Percentiles rank a stretch among this genome's conserved stretches.
Evolutionary conservation across 1,140 invertebrate genomes (phyloP).

Genomic region (Megathymus violae): DNA sequence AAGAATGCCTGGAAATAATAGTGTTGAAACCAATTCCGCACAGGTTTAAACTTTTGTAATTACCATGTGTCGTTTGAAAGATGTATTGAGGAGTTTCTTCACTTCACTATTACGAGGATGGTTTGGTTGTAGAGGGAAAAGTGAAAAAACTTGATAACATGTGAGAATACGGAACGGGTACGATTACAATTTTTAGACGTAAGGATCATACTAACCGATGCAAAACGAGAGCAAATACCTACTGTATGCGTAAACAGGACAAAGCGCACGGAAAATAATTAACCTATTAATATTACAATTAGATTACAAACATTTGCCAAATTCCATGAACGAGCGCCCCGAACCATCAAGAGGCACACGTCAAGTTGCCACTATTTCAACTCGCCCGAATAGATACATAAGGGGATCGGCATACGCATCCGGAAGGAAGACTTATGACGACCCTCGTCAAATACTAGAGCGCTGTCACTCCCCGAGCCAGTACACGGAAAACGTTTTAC

Average conservation of each 20-base stretch:
- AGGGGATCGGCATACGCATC: constrained; percentile 40
- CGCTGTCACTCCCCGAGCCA: constrained; percentile 47
- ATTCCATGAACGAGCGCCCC: constrained; percentile 16
- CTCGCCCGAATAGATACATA: constrained; percentile 28
- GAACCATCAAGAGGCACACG: constrained; percentile 6
- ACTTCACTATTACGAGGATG: too few relatives aligned
- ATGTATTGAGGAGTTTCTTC: too few relatives aligned
- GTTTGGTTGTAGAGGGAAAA: too few relatives aligned
- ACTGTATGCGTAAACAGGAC: neutral
- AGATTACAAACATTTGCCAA: constrained; percentile 5
- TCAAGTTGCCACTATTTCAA: constrained; percentile 18
- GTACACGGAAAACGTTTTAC: constrained; percentile 72
- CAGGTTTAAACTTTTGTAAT: too few relatives aligned
- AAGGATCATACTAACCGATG: too few relatives aligned
- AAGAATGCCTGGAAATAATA: too few relatives aligned
- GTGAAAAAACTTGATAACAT: too few relatives aligned
- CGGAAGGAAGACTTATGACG: constrained; percentile 74
- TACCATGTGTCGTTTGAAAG: too few relatives aligned
- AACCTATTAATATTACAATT: neutral
- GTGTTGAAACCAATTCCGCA: too few relatives aligned
- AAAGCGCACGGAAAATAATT: neutral
- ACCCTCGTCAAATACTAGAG: constrained; percentile 65
- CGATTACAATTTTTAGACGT: too few relatives aligned
- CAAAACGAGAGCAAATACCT: neutral
- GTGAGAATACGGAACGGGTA: too few relatives aligned